Base-by-base conservation (phyloP, 2,113 vertebrate species). In the Misgurnus mizolepis region DNA sequence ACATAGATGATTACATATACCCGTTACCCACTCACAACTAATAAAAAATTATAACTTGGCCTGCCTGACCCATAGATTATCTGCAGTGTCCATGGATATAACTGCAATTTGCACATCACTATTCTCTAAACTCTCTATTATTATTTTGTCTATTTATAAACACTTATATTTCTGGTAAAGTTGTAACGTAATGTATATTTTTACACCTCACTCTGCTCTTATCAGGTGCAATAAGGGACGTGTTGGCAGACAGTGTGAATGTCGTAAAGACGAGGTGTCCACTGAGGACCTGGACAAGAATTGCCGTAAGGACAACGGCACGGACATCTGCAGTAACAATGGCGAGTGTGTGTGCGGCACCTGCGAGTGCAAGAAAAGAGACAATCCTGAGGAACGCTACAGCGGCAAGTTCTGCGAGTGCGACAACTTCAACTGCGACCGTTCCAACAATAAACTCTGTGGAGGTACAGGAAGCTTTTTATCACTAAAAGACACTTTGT, bases 341-440 rank as follows among this genome's bases (percentile, higher is more conserved):
- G 98, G 98, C 0, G 97, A 99, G 69, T 99, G 98, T 41, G 94
- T 99, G 81, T 99, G 98, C n/a, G 98, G 98, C 8, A 96, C 96
- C n/a, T 99, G 98, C 0, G 95, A 98, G 4, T 99, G 98, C 86
- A 96, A 95, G 90, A 99, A 96, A 82, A 92, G 96, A 45, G 96
- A 96, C 7, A 98, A 96, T 66, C 93, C 95, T 0, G 93, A 95
- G 4, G 98, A 99, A 88, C 89, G 95, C 47, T 98, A 97, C 89
- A 97, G 94, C 12, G 96, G 98, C 43, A 95, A 96, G 87, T 98
- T 92, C 83, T 99, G 98, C 56, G 96, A 99, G 86, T 99, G 98
- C 10, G 97, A 99, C 91, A 99, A 99, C 89, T 99, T 99, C 93
- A 98, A 97, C 92, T 99, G 98, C n/a, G 98, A 99, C 87, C 92